A percentile compares a stretch with the other conserved stretches of the same genome.
phyloP scores from a whole-genome alignment of 2,113 vertebrate genomes.

The Archocentrus centrarchus region DNA sequence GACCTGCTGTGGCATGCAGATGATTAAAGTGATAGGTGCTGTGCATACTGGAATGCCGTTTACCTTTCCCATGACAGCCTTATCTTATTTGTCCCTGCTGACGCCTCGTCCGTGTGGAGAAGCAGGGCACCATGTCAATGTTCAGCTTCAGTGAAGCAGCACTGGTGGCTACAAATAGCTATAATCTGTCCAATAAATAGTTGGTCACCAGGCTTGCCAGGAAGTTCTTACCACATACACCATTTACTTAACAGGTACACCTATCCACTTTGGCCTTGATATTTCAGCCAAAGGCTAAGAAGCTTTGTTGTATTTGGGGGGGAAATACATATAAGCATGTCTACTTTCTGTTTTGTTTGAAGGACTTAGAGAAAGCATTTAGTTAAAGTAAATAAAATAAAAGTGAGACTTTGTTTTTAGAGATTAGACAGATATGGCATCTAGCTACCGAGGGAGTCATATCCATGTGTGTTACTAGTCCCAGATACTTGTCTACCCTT shows the following conservation, averaged over 20 bases:
- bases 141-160: constrained; percentile 28
- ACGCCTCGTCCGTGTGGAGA: constrained; percentile 6
- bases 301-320: background rate
- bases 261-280: background rate
- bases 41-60: constrained; percentile 55
- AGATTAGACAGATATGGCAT: constrained; percentile 5
- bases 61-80: constrained; percentile 36
- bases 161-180: constrained; percentile 45
- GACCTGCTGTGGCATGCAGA: constrained; percentile 48
- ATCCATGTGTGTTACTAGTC: constrained; percentile 22
- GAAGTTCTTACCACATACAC: constrained; percentile 45
- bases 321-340: background rate
- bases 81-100: constrained; percentile 37
- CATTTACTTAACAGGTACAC: background rate
- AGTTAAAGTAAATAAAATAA: background rate
- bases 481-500: constrained; percentile 10
- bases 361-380: background rate
- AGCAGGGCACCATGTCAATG: constrained; percentile 4
- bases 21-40: constrained; percentile 37
- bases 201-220: constrained; percentile 24
- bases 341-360: background rate
- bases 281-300: background rate
- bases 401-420: background rate
- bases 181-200: constrained; percentile 54
- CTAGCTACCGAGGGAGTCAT: background rate